Evolutionary conservation across 2,113 vertebrate genomes (phyloP).

Genomic region (Morone saxatilis): DNA sequence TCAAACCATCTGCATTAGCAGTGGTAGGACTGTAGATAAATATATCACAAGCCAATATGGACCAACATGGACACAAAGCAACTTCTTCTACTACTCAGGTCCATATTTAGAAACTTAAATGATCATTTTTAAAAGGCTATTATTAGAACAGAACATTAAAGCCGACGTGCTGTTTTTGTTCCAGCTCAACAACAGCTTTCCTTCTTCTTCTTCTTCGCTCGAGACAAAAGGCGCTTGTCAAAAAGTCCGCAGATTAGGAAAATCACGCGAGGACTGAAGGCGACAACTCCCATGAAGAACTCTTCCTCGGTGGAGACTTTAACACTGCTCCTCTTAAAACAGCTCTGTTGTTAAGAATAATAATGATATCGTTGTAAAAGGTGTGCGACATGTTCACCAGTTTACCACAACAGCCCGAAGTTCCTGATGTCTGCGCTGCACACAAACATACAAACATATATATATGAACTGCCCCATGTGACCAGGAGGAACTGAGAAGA

Average conservation of each 20-base stretch:
- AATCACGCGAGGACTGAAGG: constrained; percentile 10
- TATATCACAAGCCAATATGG: not conserved
- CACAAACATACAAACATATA: not conserved
- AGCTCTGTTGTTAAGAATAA: constrained; percentile 54
- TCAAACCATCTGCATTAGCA: no score
- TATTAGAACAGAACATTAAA: constrained; percentile 26
- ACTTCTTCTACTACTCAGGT: not conserved
- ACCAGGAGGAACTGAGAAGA: not conserved
- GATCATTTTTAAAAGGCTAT: constrained; percentile 4
- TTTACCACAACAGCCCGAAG: not conserved
- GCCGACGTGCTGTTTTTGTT: not conserved
- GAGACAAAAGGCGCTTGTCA: constrained; percentile 20
- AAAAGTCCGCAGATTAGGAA: not conserved
- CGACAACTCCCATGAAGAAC: not conserved
- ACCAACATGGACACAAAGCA: not conserved
- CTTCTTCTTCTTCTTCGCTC: constrained; percentile 7
- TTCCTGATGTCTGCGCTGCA: not conserved
- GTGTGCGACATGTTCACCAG: not conserved
- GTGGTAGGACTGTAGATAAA: not conserved
- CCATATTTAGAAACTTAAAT: constrained; percentile 14
- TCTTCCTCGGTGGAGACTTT: not conserved
- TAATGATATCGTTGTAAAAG: not conserved
- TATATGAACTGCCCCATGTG: not conserved
- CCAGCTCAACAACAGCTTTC: not conserved
- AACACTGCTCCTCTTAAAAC: constrained; percentile 30